These are phyloP conservation scores for Periplaneta americana DNA, from an alignment of 1,140 invertebrate species.

Conservation along the genomic window DNA sequence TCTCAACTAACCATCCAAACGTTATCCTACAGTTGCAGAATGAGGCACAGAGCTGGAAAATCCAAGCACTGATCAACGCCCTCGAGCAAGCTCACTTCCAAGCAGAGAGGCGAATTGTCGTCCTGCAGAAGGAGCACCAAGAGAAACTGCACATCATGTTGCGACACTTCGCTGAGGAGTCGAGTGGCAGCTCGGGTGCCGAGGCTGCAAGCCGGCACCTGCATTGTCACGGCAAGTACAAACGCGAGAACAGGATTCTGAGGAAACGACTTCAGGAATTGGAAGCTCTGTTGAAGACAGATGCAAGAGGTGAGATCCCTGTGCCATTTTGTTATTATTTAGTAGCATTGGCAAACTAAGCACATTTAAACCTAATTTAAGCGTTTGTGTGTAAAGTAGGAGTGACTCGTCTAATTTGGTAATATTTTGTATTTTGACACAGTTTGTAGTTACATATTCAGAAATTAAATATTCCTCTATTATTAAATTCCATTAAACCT, in stretches of 20 bases:
- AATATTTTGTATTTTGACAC: too few relatives aligned
- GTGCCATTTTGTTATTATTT: too few relatives aligned
- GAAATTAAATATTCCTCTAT: too few relatives aligned
- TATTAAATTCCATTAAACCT: too few relatives aligned
- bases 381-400: too few relatives aligned
- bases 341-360: too few relatives aligned
- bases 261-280: conserved; percentile 33
- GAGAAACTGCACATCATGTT: conserved; percentile 53
- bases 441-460: too few relatives aligned
- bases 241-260: conserved; percentile 33
- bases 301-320: neutral
- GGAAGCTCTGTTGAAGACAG: conserved; percentile 26
- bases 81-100: conserved; percentile 52
- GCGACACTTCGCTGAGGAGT: conserved; percentile 52
- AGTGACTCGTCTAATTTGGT: too few relatives aligned
- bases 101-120: conserved; percentile 46
- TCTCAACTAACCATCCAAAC: too few relatives aligned
- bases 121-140: conserved; percentile 53
- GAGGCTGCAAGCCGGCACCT: conserved; percentile 21
- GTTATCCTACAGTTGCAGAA: conserved; percentile 31
- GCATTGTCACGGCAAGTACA: conserved; percentile 31
- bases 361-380: too few relatives aligned
- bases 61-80: conserved; percentile 45
- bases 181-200: conserved; percentile 35
- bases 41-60: conserved; percentile 43